A percentile compares a stretch with the other conserved stretches of the same genome.
phyloP scores from a whole-genome alignment of 2,888 invertebrate species.

The Archips xylosteana region DNA sequence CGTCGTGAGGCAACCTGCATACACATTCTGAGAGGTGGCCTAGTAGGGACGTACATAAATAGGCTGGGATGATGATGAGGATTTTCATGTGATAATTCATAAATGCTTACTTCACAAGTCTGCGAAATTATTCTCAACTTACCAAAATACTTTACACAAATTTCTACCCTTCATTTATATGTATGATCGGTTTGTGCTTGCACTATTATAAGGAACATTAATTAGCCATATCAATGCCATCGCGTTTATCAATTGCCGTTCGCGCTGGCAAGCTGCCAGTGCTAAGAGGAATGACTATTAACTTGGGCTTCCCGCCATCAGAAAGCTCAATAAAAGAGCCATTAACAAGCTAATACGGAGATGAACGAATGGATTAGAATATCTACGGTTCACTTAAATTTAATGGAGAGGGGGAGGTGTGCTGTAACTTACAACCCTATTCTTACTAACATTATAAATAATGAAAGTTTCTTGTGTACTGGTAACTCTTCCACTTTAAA shows the following conservation, averaged over 20 bases:
- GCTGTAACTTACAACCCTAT: background rate
- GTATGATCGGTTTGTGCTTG: background rate
- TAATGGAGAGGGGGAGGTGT: background rate
- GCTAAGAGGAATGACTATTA: conserved; percentile 32
- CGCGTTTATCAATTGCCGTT: conserved; percentile 23
- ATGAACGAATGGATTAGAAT: conserved; percentile 20
- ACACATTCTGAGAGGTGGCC: no score
- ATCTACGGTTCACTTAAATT: conserved; percentile 3
- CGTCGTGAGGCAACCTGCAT: no score
- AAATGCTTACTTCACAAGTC: no score
- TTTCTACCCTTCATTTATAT: no score
- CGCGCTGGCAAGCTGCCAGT: conserved; percentile 21
- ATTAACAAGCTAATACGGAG: conserved; percentile 33
- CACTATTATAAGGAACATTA: background rate
- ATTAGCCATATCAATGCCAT: background rate
- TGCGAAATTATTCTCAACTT: no score
- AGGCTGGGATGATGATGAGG: no score
- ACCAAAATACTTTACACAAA: no score
- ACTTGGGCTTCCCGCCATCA: conserved; percentile 15
- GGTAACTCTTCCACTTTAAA: no score
- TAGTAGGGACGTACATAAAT: no score
- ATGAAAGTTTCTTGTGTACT: no score
- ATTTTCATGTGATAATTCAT: no score
- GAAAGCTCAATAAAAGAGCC: conserved; percentile 18
- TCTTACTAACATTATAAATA: no score